phyloP scores from a whole-genome alignment of 2,797 vertebrate genomes.

The Phalanger gymnotis region DNA sequence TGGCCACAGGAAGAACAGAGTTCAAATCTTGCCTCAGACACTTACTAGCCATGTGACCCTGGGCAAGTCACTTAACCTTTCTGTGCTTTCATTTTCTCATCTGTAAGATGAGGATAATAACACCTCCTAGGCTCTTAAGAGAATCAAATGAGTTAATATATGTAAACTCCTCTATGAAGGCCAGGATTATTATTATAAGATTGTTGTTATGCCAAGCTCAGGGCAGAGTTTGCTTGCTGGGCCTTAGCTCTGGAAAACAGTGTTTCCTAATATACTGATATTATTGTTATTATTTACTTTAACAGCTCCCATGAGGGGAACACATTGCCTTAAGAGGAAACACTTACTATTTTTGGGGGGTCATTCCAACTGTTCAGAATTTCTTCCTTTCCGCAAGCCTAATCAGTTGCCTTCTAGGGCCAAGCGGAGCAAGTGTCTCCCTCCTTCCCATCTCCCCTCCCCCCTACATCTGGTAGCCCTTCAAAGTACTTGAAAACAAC shows the following conservation, averaged over 20 bases:
- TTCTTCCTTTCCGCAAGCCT: neutral
- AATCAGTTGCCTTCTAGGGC: neutral
- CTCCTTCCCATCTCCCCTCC: neutral
- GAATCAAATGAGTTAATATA: neutral
- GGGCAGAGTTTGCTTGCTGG: neutral
- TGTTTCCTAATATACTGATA: neutral
- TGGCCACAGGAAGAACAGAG: too few species aligned
- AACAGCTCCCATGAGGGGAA: neutral
- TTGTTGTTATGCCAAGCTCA: neutral
- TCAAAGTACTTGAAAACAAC: neutral
- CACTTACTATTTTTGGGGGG: neutral
- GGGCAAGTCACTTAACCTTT: neutral
- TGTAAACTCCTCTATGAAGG: neutral
- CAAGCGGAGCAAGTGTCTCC: neutral
- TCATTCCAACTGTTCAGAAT: neutral
- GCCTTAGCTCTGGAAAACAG: neutral
- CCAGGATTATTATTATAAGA: neutral
- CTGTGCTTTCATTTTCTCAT: neutral
- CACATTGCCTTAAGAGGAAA: neutral
- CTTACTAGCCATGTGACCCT: neutral
- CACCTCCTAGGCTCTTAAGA: neutral
- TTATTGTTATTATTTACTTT: neutral
- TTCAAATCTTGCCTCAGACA: neutral
- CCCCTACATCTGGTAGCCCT: neutral
- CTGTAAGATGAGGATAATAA: neutral